Evolutionary conservation across 53 echinoderm and acorn worm genomes (phyloP).

Genomic region (Hippasteria phrygiana): DNA sequence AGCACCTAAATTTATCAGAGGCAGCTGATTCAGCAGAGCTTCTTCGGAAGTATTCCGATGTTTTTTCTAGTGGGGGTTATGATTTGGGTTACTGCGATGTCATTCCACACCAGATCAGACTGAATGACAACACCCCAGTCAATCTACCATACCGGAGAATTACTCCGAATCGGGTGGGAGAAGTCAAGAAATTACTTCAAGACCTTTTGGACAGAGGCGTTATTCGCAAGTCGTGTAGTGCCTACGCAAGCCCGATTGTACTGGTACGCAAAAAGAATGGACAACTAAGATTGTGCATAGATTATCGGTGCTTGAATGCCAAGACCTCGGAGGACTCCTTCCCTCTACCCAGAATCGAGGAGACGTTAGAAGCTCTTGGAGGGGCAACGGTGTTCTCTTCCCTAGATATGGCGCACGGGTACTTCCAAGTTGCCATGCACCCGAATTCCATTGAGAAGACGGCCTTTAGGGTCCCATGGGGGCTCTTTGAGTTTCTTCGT

Average conservation of each 20-base stretch:
- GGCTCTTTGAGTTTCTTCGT: conserved; percentile 70
- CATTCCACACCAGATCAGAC: conserved; percentile 63
- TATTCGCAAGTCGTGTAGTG: conserved; percentile 65
- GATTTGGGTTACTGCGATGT: no score
- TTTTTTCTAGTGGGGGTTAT: conserved; percentile 49
- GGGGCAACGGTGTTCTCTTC: conserved; percentile 46
- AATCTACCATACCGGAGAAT: conserved; percentile 67
- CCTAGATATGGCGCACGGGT: no score
- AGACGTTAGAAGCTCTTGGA: conserved; percentile 45
- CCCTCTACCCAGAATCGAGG: no score
- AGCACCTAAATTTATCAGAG: neutral
- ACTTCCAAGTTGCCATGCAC: conserved; percentile 22
- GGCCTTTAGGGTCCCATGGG: conserved; percentile 79
- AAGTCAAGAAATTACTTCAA: conserved; percentile 70
- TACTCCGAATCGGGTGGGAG: conserved; percentile 72
- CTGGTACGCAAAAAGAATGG: no score
- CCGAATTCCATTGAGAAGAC: conserved; percentile 62
- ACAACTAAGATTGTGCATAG: no score
- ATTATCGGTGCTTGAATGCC: no score
- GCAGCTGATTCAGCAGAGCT: conserved; percentile 11
- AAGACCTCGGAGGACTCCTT: conserved; percentile 66
- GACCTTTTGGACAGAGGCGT: no score
- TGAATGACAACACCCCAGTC: conserved; percentile 35
- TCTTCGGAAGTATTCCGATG: conserved; percentile 50
- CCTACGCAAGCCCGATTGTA: conserved; percentile 27